Evolutionary conservation across 2,797 vertebrate species (phyloP).

Genomic region (Cryptoblepharus egeriae): DNA sequence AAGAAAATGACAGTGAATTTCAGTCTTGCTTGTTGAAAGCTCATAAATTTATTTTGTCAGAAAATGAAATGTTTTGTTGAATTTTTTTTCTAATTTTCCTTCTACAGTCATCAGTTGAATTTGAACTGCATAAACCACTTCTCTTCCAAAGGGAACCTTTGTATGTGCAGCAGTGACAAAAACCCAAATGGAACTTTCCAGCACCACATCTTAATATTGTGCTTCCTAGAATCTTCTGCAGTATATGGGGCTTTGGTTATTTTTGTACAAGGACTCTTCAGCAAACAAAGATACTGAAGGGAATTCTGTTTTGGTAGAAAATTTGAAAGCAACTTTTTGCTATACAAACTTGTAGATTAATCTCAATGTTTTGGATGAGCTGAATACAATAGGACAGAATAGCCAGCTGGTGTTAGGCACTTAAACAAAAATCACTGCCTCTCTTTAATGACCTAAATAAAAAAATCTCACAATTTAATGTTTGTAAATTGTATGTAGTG

Average conservation of each 20-base stretch:
- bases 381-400: background rate
- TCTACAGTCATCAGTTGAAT: background rate
- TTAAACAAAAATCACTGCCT: background rate
- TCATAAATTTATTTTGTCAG: background rate
- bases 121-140: too few species aligned
- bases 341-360: background rate
- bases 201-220: background rate
- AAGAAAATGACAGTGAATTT: constrained; percentile 3
- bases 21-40: background rate
- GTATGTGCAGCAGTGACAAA: background rate
- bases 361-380: background rate
- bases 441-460: background rate
- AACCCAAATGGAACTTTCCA: background rate
- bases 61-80: background rate
- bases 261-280: background rate
- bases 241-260: too few species aligned
- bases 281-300: background rate
- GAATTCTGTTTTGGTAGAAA: background rate
- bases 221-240: background rate
- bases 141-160: too few species aligned
- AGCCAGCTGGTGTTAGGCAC: too few species aligned
- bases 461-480: too few species aligned
- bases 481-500: too few species aligned
- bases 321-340: background rate
- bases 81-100: background rate